Evolutionary conservation across 2,797 vertebrate genomes (phyloP), one percentile per base, ranked within the genome.

Genomic region (Eutrigla gurnardus): DNA sequence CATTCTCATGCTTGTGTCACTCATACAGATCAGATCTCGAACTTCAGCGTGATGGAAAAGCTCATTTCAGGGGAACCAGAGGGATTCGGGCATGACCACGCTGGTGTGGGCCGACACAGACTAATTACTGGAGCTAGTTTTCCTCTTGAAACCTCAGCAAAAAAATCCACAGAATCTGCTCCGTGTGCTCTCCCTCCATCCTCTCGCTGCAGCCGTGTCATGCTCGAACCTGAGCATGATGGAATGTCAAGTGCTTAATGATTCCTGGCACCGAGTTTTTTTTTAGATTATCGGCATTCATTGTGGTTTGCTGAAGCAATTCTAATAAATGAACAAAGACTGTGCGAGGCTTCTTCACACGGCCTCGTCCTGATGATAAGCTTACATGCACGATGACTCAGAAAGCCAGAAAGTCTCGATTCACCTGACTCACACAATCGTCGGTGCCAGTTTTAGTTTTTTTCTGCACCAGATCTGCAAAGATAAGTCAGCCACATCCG

Each of bases 341-440:
- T 53, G 40, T 33, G 35, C n/a, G 25, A 46, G 11, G 6, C 5
- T 65, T 70, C 50, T 2, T 1, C 25, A 63, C 50, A 70, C 57
- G 7, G 15, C 14, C 17, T 50, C 35, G 9, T 53, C 18, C 0
- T 35, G 10, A n/a, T 40, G 7, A 74, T 7, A 59, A 4, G 5
- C 50, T 2, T 43, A 6, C 61, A n/a, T 57, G 43, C 14, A 7
- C 54, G 50, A 63, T 77, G 77, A 77, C 47, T 81, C 59, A 69
- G 32, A 49, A 8, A 35, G 7, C 25, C 12, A 39, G 10, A 59
- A 25, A 49, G n/a, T 52, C 33, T 72, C 10, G 2, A 10, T 42
- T 61, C 6, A 50, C 40, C 65, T 70, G 40, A 75, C 15, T 69
- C 61, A 78, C 12, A 58, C 15, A 46, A 6, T 14, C 58, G 2